A percentile compares a stretch with the other conserved stretches of the same genome.
These are phyloP conservation scores for Melanotaenia boesemani DNA, from an alignment of 2,797 vertebrate species.

Conservation along the genomic window DNA sequence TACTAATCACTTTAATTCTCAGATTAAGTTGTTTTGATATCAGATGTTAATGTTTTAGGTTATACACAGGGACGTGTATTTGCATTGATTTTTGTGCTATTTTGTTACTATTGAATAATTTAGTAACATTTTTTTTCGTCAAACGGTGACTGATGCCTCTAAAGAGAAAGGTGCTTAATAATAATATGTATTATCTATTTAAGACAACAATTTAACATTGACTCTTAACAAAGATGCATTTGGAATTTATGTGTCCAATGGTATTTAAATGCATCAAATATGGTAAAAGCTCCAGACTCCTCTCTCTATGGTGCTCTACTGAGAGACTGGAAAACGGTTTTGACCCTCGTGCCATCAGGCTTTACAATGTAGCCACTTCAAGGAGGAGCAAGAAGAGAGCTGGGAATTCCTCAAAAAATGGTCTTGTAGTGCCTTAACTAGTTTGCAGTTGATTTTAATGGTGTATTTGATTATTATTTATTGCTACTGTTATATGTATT, in stretches of 20 bases:
- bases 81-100: neutral
- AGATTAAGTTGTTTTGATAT: neutral
- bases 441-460: too few species aligned
- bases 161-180: neutral
- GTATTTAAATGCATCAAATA: slow-evolving; percentile 48
- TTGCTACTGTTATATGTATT: too few species aligned
- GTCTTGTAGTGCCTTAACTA: too few species aligned
- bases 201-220: neutral
- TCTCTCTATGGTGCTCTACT: too few species aligned
- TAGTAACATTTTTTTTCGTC: neutral
- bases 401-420: too few species aligned
- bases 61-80: neutral
- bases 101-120: neutral
- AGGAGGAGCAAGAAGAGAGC: too few species aligned
- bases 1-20: neutral
- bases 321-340: too few species aligned
- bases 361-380: too few species aligned
- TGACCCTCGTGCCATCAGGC: too few species aligned
- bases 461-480: too few species aligned
- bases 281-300: too few species aligned
- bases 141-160: neutral
- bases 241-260: slow-evolving; percentile 1
- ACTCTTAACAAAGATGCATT: neutral
- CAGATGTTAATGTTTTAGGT: neutral
- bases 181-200: neutral